These are phyloP conservation scores for Sminthurinus aureus DNA, from an alignment of 2,888 invertebrate species.

Conservation along the genomic window DNA sequence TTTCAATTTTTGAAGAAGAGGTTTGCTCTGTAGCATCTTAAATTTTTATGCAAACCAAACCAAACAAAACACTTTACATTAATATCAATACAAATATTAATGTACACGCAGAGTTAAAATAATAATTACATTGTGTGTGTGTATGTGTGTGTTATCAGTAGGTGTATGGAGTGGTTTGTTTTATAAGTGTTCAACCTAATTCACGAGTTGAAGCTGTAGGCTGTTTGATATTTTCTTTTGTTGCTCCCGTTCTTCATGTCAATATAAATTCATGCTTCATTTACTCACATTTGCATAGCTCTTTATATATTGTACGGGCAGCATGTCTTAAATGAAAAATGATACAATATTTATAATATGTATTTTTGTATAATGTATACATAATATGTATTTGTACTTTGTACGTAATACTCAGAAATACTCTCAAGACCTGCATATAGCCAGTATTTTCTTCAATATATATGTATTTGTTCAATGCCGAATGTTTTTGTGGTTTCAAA, in stretches of 20 bases:
- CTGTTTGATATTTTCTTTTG: not conserved
- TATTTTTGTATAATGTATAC: no score
- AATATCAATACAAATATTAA: not conserved
- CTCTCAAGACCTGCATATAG: no score
- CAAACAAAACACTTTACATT: not conserved
- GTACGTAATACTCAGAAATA: no score
- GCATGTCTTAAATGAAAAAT: no score
- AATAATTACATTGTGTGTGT: not conserved
- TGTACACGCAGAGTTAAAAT: not conserved
- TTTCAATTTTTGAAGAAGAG: not conserved
- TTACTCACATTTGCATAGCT: no score
- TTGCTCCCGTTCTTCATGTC: not conserved
- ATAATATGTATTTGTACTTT: no score
- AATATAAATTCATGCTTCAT: not conserved
- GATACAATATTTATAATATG: no score
- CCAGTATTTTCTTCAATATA: no score
- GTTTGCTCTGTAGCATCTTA: conserved; percentile 5
- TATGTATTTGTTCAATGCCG: no score
- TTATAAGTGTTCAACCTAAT: conserved; percentile 6
- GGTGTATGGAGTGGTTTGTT: not conserved
- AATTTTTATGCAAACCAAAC: not conserved
- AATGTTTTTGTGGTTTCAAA: no score
- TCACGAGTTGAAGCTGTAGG: not conserved
- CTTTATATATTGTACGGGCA: no score
- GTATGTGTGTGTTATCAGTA: not conserved